Evolutionary conservation across 2,888 invertebrate genomes (phyloP), one percentile per base, ranked within the genome.

Genomic region (Drosophila nr. perissopoda): DNA sequence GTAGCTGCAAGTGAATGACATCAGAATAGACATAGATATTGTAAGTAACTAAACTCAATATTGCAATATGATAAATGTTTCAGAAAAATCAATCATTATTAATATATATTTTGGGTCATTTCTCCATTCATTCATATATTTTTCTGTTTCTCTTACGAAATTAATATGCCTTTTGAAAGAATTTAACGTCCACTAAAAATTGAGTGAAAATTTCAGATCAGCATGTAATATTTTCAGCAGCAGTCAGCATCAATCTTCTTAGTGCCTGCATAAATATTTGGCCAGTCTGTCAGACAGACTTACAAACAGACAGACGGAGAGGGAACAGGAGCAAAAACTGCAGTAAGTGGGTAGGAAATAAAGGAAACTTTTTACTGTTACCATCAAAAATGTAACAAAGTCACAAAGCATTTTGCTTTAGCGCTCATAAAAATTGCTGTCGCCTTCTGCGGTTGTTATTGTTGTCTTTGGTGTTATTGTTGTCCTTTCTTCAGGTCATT

Each of bases 1-100:
- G 95, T 62, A 96, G 94, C 96, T 96, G 93, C 73, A 65, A 78
- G 58, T 60, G 52, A 67, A 68, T 56, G 31, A n/a, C 31, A 60
- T 49, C 40, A 51, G 33, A 34, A 38, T 48, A 31, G 18, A 36
- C 21, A 25, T 16, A 51, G 13, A 38, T 13, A 25, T 18, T 46
- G 29, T 31, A 31, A 31, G 10, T 59, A 13, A 27, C 53, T n/a
- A 2, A 13, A 48, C 56, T n/a, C 8, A 33, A n/a, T 40, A n/a
- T 10, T 27, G 7, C 25, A 46, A 46, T 25, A 25, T 46, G 46
- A 25, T 16, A 16, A 46, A 1, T 46, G 25, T 16, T 46, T 25
- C 25, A 1, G 16, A 25, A 16, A n/a, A 21, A 16, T 7, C 21
- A 46, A 46, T 46, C 25, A 16, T 21, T 11, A 21, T 21, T 18